phyloP scores from a whole-genome alignment of 2,113 vertebrate genomes.

The Nerophis ophidion region DNA sequence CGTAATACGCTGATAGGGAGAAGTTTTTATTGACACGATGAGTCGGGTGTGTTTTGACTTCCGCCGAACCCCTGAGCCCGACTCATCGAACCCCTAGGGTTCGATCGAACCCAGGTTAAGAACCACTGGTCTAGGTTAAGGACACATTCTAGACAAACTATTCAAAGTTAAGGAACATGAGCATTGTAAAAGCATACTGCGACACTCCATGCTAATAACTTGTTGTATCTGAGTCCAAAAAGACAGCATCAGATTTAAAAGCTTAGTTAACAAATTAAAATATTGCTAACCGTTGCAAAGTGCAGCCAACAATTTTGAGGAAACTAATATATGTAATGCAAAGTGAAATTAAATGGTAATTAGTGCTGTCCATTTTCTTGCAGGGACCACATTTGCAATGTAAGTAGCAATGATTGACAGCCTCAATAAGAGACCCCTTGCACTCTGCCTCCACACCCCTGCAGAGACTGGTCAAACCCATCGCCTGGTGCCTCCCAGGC shows the following conservation, averaged over 20 bases:
- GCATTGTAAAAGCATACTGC: neutral
- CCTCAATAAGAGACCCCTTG: slow-evolving; percentile 64
- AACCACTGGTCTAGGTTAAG: too few species aligned
- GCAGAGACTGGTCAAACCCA: slow-evolving; percentile 56
- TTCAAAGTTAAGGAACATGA: slow-evolving; percentile 17
- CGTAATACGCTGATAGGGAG: too few species aligned
- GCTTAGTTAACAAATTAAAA: slow-evolving; percentile 59
- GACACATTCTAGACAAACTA: slow-evolving; percentile 42
- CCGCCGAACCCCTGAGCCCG: too few species aligned
- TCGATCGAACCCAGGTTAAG: too few species aligned
- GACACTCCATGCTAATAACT: neutral
- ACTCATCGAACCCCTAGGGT: too few species aligned
- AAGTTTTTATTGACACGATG: too few species aligned
- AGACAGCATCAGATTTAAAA: slow-evolving; percentile 19
- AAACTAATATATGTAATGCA: slow-evolving; percentile 62
- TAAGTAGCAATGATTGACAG: slow-evolving; percentile 73
- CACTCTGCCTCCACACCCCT: slow-evolving; percentile 52
- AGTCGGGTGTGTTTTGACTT: too few species aligned
- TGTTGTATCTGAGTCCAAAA: slow-evolving; percentile 4
- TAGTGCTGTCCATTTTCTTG: slow-evolving; percentile 56
- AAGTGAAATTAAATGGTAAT: slow-evolving; percentile 66
- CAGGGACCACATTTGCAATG: slow-evolving; percentile 47
- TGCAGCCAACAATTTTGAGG: slow-evolving; percentile 57
- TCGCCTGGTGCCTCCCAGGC: slow-evolving; percentile 50
- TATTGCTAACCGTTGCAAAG: slow-evolving; percentile 42